Base-by-base conservation (phyloP, 2,113 vertebrate species). In the Serilophus lunatus region DNA sequence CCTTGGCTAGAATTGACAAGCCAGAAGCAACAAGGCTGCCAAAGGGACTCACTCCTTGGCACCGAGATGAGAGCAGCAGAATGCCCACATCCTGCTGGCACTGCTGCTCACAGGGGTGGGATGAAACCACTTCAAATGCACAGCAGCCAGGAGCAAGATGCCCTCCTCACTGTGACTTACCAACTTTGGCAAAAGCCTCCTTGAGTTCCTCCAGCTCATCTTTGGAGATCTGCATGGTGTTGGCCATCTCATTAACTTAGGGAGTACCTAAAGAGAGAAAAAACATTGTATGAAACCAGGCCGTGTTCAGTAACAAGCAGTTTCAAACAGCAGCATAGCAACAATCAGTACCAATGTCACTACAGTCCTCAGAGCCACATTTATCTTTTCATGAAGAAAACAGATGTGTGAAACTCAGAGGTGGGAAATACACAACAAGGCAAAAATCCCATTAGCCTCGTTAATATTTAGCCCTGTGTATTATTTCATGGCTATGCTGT, bases 121-220 rank as follows among this genome's bases (percentile, higher is more conserved):
- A 86, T 10, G 69, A 87, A 79, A 7, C 36, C 20, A 31, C 19
- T 42, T 36, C 50, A 86, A 65, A 69, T 6, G 7, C 20, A 42
- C 24, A 82, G 87, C 49, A 63, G 31, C 45, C 13, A 65, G 31
- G 54, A 90, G 38, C 5, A 2, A 74, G 47, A 38, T 15, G 14
- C 12, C 18, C 26, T 74, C 56, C 29, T 56, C 9, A 1, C 17
- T 18, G 7, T 17, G 11, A 98, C 99, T 98, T 95, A 99, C 99
- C 99, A 65, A 99, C 98, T 98, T 98, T 99, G 49, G 87, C 97
- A 96, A 99, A 99, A 66, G 98, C 98, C 90, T 99, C 99, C 63
- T 97, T 98, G 94, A 99, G 98, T 93, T 99, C 99, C 91, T 99
- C 99, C 95, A 98, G 95, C 75, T 99, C 99, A 45, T 99, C 99